These are phyloP conservation scores for Theristicus caerulescens DNA, from an alignment of 2,113 vertebrate species.

Conservation along the genomic window DNA sequence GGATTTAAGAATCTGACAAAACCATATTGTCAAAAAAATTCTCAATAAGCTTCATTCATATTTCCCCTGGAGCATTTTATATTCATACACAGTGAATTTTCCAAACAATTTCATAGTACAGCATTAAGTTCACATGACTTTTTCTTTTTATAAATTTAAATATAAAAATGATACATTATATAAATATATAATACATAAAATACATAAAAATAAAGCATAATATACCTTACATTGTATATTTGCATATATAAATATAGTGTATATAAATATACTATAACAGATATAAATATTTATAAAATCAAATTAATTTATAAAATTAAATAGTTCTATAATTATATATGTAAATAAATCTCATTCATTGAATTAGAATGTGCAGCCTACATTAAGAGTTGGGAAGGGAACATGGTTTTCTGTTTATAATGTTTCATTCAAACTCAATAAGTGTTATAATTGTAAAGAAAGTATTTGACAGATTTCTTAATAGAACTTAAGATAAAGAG, in stretches of 20 bases:
- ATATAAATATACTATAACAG: neutral
- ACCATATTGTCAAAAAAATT: neutral
- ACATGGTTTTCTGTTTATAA: neutral
- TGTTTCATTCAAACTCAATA: neutral
- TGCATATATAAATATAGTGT: neutral
- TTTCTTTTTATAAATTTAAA: neutral
- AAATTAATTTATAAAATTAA: constrained; percentile 23
- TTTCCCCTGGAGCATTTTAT: neutral
- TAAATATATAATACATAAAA: neutral
- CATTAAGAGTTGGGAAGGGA: neutral
- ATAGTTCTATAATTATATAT: constrained; percentile 44
- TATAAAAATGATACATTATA: neutral
- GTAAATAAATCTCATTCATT: constrained; percentile 39
- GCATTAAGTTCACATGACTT: neutral
- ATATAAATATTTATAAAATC: constrained; percentile 52
- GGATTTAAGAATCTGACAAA: neutral
- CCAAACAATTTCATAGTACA: neutral
- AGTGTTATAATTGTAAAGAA: neutral
- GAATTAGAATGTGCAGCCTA: constrained; percentile 17
- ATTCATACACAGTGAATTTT: neutral
- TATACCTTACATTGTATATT: neutral
- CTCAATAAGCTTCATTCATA: neutral
- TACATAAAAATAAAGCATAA: neutral
- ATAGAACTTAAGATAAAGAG: neutral
- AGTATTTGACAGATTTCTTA: neutral